Conservation (phyloP, 2,888 invertebrate species). For the Helicoverpa assulta region DNA sequence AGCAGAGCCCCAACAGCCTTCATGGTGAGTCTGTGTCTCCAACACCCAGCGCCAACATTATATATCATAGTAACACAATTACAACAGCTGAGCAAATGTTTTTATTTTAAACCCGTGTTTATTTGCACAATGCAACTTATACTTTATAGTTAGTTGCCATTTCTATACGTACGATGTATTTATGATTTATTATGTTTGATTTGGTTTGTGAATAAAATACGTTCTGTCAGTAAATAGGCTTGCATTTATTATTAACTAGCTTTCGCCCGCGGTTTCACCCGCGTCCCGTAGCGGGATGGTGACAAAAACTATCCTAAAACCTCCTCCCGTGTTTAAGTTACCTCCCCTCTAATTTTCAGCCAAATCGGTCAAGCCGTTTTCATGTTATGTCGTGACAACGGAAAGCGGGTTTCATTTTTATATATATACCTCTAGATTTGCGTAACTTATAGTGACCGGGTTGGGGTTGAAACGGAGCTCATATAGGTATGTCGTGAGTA, state of each 20-base stretch:
- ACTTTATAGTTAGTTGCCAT: background rate
- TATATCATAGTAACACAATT: slow-evolving; percentile 24
- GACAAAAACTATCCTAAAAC: too few species aligned
- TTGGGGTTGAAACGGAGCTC: too few species aligned
- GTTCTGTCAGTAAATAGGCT: background rate
- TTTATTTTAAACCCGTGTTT: slow-evolving; percentile 18
- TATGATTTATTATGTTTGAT: background rate
- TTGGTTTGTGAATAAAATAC: background rate
- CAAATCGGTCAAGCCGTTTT: too few species aligned
- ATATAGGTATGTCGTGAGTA: too few species aligned
- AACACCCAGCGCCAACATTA: background rate
- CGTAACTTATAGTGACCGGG: too few species aligned
- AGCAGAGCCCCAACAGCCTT: slow-evolving; percentile 14
- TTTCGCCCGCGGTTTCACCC: too few species aligned
- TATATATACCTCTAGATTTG: too few species aligned
- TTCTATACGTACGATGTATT: background rate
- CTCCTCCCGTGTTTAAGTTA: too few species aligned
- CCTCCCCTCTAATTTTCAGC: too few species aligned
- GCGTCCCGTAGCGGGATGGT: too few species aligned
- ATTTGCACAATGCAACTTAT: background rate
- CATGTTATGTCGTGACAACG: too few species aligned
- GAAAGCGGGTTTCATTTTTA: too few species aligned
- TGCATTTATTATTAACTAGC: background rate
- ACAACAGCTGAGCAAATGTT: slow-evolving; percentile 36
- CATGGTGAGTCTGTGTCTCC: slow-evolving; percentile 23